These are phyloP conservation scores for Drosophila helvetica DNA, from an alignment of 2,888 invertebrate genomes.

Conservation along the genomic window DNA sequence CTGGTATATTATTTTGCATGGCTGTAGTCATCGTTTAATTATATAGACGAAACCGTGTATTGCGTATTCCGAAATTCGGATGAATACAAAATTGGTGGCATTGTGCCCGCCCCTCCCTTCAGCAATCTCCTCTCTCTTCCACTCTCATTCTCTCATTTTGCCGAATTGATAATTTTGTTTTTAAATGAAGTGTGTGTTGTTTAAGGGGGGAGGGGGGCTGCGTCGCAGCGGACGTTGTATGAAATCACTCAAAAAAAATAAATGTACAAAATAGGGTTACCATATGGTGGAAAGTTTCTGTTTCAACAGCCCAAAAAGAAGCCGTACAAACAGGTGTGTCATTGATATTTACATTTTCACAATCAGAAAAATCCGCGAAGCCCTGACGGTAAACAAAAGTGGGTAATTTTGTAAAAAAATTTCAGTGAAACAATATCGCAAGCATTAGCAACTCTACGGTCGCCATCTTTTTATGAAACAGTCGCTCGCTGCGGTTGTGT, in stretches of 20 bases:
- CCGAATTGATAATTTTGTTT: slow-evolving; percentile 62
- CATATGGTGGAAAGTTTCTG: slow-evolving; percentile 46
- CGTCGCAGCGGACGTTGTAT: slow-evolving; percentile 17
- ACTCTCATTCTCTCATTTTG: not conserved
- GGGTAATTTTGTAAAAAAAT: slow-evolving; percentile 37
- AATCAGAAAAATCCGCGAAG: slow-evolving; percentile 7
- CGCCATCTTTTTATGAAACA: slow-evolving; percentile 64
- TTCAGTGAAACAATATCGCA: slow-evolving; percentile 12
- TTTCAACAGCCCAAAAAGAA: slow-evolving; percentile 23
- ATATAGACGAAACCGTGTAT: slow-evolving; percentile 46
- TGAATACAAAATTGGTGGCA: slow-evolving; percentile 51
- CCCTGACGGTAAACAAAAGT: slow-evolving; percentile 14
- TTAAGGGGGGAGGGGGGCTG: too few relatives aligned
- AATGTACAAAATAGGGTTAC: slow-evolving; percentile 51
- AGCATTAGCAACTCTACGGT: slow-evolving; percentile 63
- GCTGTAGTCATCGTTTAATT: slow-evolving; percentile 55
- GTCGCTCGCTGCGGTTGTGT: slow-evolving; percentile 53
- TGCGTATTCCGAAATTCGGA: slow-evolving; percentile 65
- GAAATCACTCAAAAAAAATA: too few relatives aligned
- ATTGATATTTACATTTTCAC: slow-evolving; percentile 12
- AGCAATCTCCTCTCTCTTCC: not conserved
- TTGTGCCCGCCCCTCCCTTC: slow-evolving; percentile 33
- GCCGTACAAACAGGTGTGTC: slow-evolving; percentile 32
- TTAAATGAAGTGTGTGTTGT: slow-evolving; percentile 36
- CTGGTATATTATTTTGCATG: slow-evolving; percentile 42